phyloP scores from a whole-genome alignment of 2,113 vertebrate genomes.

The Oryzias javanicus region DNA sequence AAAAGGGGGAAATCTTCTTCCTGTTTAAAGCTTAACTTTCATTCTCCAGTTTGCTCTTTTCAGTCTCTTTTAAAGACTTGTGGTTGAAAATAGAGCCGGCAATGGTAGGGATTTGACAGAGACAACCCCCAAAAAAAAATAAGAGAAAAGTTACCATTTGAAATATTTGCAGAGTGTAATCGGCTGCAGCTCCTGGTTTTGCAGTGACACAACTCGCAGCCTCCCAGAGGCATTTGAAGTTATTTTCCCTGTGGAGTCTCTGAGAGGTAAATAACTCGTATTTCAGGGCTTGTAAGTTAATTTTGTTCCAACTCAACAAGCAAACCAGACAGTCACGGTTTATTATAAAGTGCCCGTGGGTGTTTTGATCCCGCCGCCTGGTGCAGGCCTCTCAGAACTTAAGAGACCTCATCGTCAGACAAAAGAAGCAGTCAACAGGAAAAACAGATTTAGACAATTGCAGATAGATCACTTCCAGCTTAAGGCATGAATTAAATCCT shows the following conservation, averaged over 20 bases:
- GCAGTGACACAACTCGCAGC: constrained; percentile 32
- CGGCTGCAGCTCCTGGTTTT: constrained; percentile 15
- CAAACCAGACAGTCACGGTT: constrained; percentile 18
- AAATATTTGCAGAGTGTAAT: constrained; percentile 19
- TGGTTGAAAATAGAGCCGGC: constrained; percentile 21
- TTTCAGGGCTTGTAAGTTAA: constrained; percentile 43
- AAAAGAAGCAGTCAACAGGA: constrained; percentile 26
- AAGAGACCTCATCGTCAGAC: constrained; percentile 28
- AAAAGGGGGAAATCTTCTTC: not conserved
- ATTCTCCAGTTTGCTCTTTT: constrained; percentile 15
- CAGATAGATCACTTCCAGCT: constrained; percentile 31
- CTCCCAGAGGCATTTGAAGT: constrained; percentile 30
- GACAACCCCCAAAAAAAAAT: constrained; percentile 17
- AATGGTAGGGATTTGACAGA: constrained; percentile 20
- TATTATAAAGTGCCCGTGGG: constrained; percentile 31
- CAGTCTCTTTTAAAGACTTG: constrained; percentile 11
- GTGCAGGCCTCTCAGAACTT: not conserved
- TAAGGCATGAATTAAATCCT: constrained; percentile 16
- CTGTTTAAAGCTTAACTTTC: constrained; percentile 14
- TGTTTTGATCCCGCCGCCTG: constrained; percentile 4
- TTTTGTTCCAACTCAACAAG: constrained; percentile 21
- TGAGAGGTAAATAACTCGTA: constrained; percentile 29
- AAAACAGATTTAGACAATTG: constrained; percentile 19
- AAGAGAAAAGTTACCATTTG: constrained; percentile 8
- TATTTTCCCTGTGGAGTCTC: constrained; percentile 21